Conservation (phyloP, 1,140 invertebrate species). For the Mactra quadrangularis region DNA sequence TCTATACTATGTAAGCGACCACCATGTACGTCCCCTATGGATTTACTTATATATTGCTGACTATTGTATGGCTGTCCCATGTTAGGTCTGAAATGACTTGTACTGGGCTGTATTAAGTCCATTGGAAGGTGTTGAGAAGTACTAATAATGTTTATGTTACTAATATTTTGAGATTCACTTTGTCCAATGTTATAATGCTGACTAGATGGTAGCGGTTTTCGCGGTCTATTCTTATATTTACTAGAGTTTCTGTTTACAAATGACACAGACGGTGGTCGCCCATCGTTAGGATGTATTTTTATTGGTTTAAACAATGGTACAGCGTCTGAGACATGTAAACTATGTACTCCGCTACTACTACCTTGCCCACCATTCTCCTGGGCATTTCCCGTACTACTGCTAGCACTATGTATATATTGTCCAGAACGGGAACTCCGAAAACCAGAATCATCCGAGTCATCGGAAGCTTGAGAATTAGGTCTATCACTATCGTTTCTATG, state of each 20-base stretch:
- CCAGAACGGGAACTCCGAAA: conserved; percentile 73
- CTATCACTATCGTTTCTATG: conserved; percentile 60
- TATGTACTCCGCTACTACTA: conserved; percentile 8
- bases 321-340: conserved; percentile 37
- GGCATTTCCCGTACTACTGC: conserved; percentile 57
- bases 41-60: conserved; percentile 50
- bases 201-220: conserved; percentile 57
- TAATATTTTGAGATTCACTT: conserved; percentile 50
- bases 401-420: conserved; percentile 65
- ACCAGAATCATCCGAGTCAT: conserved; percentile 76
- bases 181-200: conserved; percentile 48
- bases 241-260: conserved; percentile 57
- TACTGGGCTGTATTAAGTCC: neutral
- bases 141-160: neutral
- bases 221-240: conserved; percentile 30
- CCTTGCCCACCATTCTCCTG: conserved; percentile 45
- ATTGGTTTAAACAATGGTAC: conserved; percentile 61
- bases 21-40: conserved; percentile 55
- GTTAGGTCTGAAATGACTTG: neutral
- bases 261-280: conserved; percentile 50
- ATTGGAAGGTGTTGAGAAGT: conserved; percentile 17
- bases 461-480: conserved; percentile 73
- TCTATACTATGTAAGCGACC: conserved; percentile 55
- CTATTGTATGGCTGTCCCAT: conserved; percentile 21
- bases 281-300: conserved; percentile 62